A percentile compares a stretch with the other conserved stretches of the same genome.
phyloP scores from a whole-genome alignment of 1,140 invertebrate genomes.

The Diachasma alloeum region DNA sequence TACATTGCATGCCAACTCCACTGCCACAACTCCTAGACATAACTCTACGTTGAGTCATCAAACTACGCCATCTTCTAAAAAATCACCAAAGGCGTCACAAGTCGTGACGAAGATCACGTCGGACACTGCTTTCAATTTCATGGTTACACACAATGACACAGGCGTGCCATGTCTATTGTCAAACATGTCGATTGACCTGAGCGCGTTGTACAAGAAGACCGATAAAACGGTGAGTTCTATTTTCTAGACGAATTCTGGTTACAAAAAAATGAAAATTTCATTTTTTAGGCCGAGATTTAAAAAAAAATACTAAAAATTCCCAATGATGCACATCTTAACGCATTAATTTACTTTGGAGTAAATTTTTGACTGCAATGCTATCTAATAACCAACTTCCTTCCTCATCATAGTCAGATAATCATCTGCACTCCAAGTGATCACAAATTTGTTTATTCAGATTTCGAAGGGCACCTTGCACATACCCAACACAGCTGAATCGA shows the following conservation, averaged over 20 bases:
- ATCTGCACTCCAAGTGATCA: not conserved
- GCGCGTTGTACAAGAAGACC: slow-evolving; percentile 10
- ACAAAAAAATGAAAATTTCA: too few species aligned
- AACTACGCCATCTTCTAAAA: not conserved
- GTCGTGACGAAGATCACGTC: not conserved
- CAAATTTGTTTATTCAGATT: slow-evolving; percentile 19
- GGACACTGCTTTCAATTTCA: slow-evolving; percentile 21
- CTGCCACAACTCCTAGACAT: not conserved
- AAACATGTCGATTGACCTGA: slow-evolving; percentile 33
- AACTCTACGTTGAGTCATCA: not conserved
- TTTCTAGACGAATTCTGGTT: not conserved
- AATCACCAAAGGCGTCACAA: not conserved
- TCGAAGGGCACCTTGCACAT: slow-evolving; percentile 15
- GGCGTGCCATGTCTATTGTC: slow-evolving; percentile 31
- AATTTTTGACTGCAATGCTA: too few species aligned
- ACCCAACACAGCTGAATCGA: slow-evolving; percentile 22
- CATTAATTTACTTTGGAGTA: too few species aligned
- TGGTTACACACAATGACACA: not conserved
- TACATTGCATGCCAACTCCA: not conserved
- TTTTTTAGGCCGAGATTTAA: too few species aligned
- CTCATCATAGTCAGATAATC: too few species aligned
- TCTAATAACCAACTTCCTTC: too few species aligned
- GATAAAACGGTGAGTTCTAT: slow-evolving; percentile 17
- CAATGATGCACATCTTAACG: too few species aligned
- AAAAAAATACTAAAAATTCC: too few species aligned